These are phyloP conservation scores for Rhagonycha fulva DNA, from an alignment of 2,888 invertebrate species.

Conservation along the genomic window DNA sequence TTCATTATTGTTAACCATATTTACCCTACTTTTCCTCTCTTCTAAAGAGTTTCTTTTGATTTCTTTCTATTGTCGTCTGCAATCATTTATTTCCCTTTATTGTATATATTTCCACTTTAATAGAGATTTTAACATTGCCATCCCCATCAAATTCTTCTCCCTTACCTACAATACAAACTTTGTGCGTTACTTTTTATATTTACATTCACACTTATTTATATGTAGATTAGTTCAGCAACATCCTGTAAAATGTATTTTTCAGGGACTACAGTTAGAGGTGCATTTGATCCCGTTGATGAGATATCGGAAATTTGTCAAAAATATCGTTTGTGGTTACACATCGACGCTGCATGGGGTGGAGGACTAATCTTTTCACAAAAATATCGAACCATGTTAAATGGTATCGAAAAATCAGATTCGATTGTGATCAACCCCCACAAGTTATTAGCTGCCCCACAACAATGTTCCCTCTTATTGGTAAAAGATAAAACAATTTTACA, in stretches of 20 bases:
- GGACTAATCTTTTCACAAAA: conserved; percentile 61
- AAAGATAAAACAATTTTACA: conserved; percentile 52
- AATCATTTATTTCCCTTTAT: neutral
- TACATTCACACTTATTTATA: neutral
- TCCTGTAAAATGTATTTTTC: conserved; percentile 16
- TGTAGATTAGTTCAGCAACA: neutral
- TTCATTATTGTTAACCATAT: neutral
- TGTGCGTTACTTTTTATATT: neutral
- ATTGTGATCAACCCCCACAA: conserved; percentile 68
- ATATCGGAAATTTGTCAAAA: conserved; percentile 59
- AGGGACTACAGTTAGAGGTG: conserved; percentile 64
- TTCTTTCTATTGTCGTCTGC: neutral
- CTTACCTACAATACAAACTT: neutral
- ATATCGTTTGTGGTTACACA: conserved; percentile 61
- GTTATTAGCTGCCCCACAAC: conserved; percentile 63
- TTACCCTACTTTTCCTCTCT: neutral
- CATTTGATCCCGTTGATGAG: conserved; percentile 61
- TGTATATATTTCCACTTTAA: neutral
- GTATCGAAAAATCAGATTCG: conserved; percentile 62
- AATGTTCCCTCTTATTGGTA: conserved; percentile 59
- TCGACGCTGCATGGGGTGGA: conserved; percentile 66
- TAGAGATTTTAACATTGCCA: neutral
- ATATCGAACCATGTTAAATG: conserved; percentile 57
- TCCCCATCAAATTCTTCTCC: neutral
- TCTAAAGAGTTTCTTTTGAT: neutral